Conservation (phyloP, 2,888 invertebrate species). For the Girardia tigrina region DNA sequence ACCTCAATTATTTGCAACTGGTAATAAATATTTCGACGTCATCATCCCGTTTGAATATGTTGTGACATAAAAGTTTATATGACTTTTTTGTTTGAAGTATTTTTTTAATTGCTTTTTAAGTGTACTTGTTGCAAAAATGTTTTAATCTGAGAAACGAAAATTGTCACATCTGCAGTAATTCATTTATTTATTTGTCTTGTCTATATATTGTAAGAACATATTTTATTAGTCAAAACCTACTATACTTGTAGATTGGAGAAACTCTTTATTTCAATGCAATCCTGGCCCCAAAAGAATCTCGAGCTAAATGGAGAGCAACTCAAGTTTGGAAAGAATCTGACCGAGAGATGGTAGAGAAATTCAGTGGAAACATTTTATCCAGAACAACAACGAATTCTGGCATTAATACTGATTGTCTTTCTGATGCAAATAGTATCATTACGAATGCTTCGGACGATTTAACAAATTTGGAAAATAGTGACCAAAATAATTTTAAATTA, state of each 20-base stretch:
- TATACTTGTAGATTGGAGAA: slow-evolving; percentile 43
- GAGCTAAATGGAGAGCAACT: slow-evolving; percentile 50
- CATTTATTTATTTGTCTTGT: too few species aligned
- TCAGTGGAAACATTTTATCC: slow-evolving; percentile 12
- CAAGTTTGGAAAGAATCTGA: slow-evolving; percentile 45
- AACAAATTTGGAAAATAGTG: not conserved
- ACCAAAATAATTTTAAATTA: not conserved
- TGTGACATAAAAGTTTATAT: too few species aligned
- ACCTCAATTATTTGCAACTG: too few species aligned
- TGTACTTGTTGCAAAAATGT: too few species aligned
- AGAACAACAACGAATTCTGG: slow-evolving; percentile 2
- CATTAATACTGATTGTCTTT: not conserved
- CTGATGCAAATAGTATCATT: not conserved
- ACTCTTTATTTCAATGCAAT: slow-evolving; percentile 49
- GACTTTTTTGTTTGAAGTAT: too few species aligned
- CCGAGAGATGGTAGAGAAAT: slow-evolving; percentile 32
- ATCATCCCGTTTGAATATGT: too few species aligned
- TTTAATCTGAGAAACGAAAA: too few species aligned
- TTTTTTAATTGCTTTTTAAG: too few species aligned
- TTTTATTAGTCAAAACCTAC: too few species aligned
- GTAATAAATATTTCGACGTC: too few species aligned
- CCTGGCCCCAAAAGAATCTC: slow-evolving; percentile 48
- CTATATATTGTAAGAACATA: too few species aligned
- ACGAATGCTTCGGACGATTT: not conserved
- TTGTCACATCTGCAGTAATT: too few species aligned